Conservation (phyloP, 2,888 invertebrate genomes). For the Platynereis dumerilii region DNA sequence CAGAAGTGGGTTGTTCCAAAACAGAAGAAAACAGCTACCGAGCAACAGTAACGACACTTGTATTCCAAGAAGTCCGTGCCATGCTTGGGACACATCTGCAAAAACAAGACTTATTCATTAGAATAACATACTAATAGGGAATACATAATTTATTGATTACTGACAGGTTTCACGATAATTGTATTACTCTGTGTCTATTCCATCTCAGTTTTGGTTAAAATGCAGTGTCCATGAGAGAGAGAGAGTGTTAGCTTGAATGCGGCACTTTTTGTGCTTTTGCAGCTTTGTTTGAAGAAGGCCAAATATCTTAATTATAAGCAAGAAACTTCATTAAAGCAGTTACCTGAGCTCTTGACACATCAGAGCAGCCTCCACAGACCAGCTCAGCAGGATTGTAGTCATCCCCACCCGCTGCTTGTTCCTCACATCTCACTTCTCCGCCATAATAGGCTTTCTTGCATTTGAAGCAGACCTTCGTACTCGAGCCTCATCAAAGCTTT, state of each 20-base stretch:
- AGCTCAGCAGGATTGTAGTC: constrained; percentile 91
- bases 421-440: constrained; percentile 95
- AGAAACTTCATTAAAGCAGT: too few relatives aligned
- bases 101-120: constrained; percentile 24
- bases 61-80: constrained; percentile 98
- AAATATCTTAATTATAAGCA: too few relatives aligned
- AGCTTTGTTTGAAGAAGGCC: too few relatives aligned
- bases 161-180: too few relatives aligned
- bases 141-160: neutral
- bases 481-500: constrained; percentile 95
- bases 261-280: too few relatives aligned
- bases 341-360: constrained; percentile 87
- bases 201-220: too few relatives aligned
- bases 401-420: constrained; percentile 65
- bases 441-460: constrained; percentile 93
- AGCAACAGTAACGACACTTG: constrained; percentile 98
- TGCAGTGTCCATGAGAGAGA: too few relatives aligned
- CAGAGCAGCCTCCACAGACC: constrained; percentile 96
- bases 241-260: too few relatives aligned
- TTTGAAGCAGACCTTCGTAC: constrained; percentile 95
- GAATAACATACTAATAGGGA: neutral
- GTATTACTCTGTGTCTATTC: too few relatives aligned
- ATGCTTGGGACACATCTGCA: constrained; percentile 90
- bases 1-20: constrained; percentile 99
- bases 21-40: constrained; percentile 98